Conservation (phyloP, 53 echinoderm and acorn worm genomes). For the Antedon mediterranea region DNA sequence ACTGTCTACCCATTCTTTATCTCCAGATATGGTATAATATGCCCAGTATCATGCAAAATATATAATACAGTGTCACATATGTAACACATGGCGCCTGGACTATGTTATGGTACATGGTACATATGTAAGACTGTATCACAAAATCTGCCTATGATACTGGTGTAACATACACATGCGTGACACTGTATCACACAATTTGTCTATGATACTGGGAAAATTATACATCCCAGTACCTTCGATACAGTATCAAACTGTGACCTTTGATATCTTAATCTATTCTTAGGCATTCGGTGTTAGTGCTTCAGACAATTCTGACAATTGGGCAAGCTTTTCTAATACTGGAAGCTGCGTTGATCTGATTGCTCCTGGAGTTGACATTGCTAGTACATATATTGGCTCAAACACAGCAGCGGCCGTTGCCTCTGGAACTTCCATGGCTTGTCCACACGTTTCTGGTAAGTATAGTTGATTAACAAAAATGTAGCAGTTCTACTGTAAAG, state of each 20-base stretch:
- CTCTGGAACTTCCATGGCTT: slow-evolving; percentile 39
- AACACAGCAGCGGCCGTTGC: slow-evolving; percentile 1
- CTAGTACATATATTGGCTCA: slow-evolving; percentile 22
- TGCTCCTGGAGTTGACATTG: slow-evolving; percentile 30
- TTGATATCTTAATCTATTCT: not conserved
- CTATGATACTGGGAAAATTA: not conserved
- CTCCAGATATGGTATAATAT: too few relatives aligned
- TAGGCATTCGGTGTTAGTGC: slow-evolving; percentile 37
- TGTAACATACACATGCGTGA: too few relatives aligned
- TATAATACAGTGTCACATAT: too few relatives aligned
- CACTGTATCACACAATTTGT: too few relatives aligned
- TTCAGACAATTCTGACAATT: slow-evolving; percentile 17
- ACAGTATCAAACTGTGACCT: not conserved
- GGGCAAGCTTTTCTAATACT: slow-evolving; percentile 30
- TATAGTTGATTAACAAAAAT: not conserved
- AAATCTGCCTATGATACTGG: too few relatives aligned
- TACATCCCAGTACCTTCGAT: not conserved
- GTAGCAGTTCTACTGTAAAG: too few relatives aligned
- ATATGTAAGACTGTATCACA: too few relatives aligned
- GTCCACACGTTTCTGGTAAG: slow-evolving; percentile 36
- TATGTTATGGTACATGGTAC: too few relatives aligned
- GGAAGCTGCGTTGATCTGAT: slow-evolving; percentile 35
- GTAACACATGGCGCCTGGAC: too few relatives aligned
- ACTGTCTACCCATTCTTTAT: too few relatives aligned
- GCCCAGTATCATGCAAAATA: too few relatives aligned